These are phyloP conservation scores for Aspidiotus rigidus DNA, from an alignment of 2,888 invertebrate genomes.

Conservation along the genomic window DNA sequence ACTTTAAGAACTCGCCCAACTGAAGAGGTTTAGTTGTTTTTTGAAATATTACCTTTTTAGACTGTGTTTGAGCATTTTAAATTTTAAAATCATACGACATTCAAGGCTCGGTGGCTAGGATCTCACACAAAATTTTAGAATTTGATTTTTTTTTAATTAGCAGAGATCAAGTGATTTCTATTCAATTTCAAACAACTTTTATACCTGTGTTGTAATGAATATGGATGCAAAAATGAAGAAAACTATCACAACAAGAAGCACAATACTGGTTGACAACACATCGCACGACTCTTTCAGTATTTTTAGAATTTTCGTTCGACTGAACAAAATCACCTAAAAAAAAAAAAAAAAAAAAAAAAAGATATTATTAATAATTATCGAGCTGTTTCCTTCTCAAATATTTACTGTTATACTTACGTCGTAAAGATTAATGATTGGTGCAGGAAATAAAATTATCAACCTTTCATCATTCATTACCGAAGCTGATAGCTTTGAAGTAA, in stretches of 20 bases:
- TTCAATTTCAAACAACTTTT: conserved; percentile 39
- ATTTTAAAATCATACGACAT: no score
- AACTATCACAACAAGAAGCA: conserved; percentile 74
- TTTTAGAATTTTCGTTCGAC: conserved; percentile 34
- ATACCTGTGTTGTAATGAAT: conserved; percentile 73
- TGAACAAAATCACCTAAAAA: conserved; percentile 37
- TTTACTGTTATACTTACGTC: conserved; percentile 48
- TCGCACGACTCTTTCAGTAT: conserved; percentile 67
- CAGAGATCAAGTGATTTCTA: no score
- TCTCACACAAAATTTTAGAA: no score
- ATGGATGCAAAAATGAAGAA: conserved; percentile 68
- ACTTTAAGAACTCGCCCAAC: no score
- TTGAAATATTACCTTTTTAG: no score
- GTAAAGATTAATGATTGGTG: conserved; percentile 65
- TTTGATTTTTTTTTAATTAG: no score
- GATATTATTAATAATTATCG: background rate
- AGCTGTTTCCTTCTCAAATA: background rate
- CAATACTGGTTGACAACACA: conserved; percentile 73
- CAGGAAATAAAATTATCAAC: conserved; percentile 51
- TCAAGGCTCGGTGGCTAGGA: no score
- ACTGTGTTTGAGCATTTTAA: no score
- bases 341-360: conserved; percentile 36
- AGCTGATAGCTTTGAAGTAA: background rate
- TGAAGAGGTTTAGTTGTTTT: no score
- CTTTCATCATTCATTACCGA: conserved; percentile 42